Base-by-base conservation (phyloP, 1,140 invertebrate genomes). In the Glomeris maerens region DNA sequence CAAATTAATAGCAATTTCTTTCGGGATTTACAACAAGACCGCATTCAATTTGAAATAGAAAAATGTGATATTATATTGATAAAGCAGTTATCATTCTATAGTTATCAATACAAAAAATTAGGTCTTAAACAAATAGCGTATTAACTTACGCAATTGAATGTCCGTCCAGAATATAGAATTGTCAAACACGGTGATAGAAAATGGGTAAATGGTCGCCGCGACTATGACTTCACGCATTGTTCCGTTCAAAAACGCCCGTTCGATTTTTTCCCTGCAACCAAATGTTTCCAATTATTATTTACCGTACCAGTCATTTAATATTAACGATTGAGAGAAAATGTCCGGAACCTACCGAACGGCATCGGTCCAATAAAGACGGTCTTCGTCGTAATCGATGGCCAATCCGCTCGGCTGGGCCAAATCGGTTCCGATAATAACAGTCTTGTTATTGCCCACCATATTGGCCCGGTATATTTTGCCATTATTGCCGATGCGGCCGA, bases 141-240 rank as follows among this genome's bases (percentile, higher is more conserved):
- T 53, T 1, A 66, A 65, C 27, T 62, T 65, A 28, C 89, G 72
- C 0, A 95, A 64, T 62, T 93, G 91, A 28, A 97, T 73, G 67
- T 98, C 95, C 0, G 93, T 97, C 90, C 94, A 95, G 65, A 96
- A 98, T 44, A 98, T 93, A 63, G 90, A 91, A 60, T 89, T 79
- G 22, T 82, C 74, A 66, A 81, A 86, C 0, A 96, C 83, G 0
- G 90, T 92, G 13, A 98, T 87, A 0, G 90, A 90, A 65, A 94
- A 96, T 4, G 92, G 92, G 75, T 96, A 94, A 52, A 95, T 93
- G 0, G 91, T 93, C 0, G 89, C 88, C 0, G 80, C 78, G 40
- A 93, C 78, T 28, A 73, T 64, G 2, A 72, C 70, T 57, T 79
- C 72, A 57, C 79, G 59, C 53, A 76, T 72, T 14, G 73, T 77